Percentiles rank a stretch among this genome's conserved stretches.
These are phyloP conservation scores for Neostethus bicornis DNA, from an alignment of 2,797 vertebrate genomes.

Conservation along the genomic window DNA sequence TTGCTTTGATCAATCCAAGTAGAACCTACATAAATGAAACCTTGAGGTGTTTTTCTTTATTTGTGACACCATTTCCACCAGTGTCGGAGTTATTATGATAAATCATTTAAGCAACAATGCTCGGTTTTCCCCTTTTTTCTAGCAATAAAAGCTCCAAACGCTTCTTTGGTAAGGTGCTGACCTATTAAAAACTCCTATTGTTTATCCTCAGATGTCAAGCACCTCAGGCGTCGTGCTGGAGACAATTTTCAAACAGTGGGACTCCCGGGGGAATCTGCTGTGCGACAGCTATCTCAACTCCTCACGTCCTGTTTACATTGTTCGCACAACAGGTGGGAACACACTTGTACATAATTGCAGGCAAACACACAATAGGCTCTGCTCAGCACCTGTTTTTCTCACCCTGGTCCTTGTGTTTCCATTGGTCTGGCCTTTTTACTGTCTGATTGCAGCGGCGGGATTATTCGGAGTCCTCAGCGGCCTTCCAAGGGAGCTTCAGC, in stretches of 20 bases:
- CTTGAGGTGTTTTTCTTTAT: neutral
- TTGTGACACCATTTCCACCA: conserved; percentile 1
- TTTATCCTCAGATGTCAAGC: conserved; percentile 51
- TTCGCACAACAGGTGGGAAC: conserved; percentile 74
- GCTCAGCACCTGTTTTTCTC: conserved; percentile 5
- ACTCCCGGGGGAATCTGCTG: conserved; percentile 62
- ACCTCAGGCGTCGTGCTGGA: conserved; percentile 65
- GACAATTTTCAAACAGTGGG: conserved; percentile 70
- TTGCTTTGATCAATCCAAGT: neutral
- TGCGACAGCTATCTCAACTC: conserved; percentile 60
- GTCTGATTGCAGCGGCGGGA: conserved; percentile 77
- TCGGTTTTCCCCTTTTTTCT: conserved; percentile 13
- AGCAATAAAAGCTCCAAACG: conserved; percentile 25
- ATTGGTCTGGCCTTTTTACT: conserved; percentile 24
- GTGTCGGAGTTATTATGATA: conserved; percentile 5
- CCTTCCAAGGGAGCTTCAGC: conserved; percentile 70
- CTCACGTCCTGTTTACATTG: conserved; percentile 71
- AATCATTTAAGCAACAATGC: conserved; percentile 9
- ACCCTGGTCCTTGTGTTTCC: conserved; percentile 20
- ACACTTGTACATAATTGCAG: conserved; percentile 6
- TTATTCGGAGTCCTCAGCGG: conserved; percentile 84
- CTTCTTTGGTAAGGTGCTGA: conserved; percentile 48
- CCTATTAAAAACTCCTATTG: conserved; percentile 50
- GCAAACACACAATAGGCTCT: conserved; percentile 9
- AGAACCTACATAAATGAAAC: neutral